phyloP scores from a whole-genome alignment of 2,888 invertebrate species.

The Melinaea menophilus region DNA sequence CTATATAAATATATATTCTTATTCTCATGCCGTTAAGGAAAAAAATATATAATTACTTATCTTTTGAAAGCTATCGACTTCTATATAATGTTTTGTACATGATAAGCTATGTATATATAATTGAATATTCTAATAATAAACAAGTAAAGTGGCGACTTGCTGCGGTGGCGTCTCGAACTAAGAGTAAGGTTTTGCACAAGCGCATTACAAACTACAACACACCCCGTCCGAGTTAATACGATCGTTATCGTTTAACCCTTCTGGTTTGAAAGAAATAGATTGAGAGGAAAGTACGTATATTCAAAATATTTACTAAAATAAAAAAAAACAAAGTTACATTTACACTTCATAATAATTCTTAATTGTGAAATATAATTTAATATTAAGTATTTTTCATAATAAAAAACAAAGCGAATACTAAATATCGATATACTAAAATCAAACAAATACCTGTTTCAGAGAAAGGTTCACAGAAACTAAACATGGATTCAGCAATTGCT shows the following conservation, averaged over 20 bases:
- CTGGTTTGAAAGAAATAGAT: background rate
- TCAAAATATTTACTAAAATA: background rate
- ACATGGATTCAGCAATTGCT: background rate
- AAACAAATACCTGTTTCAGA: background rate
- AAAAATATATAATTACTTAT: too few species aligned
- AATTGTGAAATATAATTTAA: too few species aligned
- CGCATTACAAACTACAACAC: background rate
- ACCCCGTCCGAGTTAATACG: background rate
- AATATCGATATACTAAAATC: too few species aligned
- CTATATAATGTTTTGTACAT: too few species aligned
- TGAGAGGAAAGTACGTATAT: background rate
- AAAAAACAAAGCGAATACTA: too few species aligned
- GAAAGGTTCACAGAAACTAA: background rate
- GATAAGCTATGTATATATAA: too few species aligned
- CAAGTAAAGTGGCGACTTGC: background rate
- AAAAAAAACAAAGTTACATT: background rate
- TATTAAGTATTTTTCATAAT: too few species aligned
- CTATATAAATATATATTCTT: too few species aligned
- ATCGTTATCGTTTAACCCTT: background rate
- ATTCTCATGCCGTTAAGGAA: too few species aligned
- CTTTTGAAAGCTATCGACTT: too few species aligned
- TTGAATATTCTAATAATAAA: background rate
- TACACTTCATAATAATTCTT: too few species aligned
- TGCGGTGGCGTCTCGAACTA: slow-evolving; percentile 4
- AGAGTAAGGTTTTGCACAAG: background rate